These are phyloP conservation scores for Tenthredo mesomela DNA, from an alignment of 2,888 invertebrate species.

Conservation along the genomic window DNA sequence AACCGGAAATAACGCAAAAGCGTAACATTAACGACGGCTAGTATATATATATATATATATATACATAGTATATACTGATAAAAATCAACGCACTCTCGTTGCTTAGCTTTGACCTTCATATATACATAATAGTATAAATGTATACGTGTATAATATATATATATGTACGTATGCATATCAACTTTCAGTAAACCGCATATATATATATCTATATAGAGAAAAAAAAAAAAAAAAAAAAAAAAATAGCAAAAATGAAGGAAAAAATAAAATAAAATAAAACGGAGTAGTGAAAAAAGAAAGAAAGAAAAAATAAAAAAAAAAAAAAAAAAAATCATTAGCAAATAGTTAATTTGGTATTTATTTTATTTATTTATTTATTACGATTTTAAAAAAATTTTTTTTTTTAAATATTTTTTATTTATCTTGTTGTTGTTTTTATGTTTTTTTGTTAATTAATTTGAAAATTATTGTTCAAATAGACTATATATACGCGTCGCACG, in stretches of 20 bases:
- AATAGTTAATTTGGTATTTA: too few relatives aligned
- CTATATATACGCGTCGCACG: background rate
- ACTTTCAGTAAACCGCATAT: background rate
- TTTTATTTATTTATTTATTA: too few relatives aligned
- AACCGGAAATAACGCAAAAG: background rate
- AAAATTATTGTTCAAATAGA: constrained; percentile 13
- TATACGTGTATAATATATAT: too few relatives aligned
- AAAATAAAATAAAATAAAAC: background rate
- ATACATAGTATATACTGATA: background rate
- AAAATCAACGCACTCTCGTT: background rate
- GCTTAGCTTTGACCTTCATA: background rate
- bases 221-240: too few relatives aligned
- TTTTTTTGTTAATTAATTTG: background rate
- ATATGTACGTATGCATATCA: background rate
- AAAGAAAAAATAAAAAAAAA: too few relatives aligned
- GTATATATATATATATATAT: background rate
- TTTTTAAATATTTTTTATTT: background rate
- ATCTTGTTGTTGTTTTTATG: too few relatives aligned
- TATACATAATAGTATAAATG: background rate
- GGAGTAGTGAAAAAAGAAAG: background rate
- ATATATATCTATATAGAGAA: too few relatives aligned
- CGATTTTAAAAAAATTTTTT: background rate
- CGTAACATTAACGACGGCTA: background rate
- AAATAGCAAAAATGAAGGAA: background rate
- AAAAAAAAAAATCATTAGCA: background rate